Evolutionary conservation across 2,797 vertebrate genomes (phyloP), one percentile per base, ranked within the genome.

Genomic region (Xyrichtys novacula): DNA sequence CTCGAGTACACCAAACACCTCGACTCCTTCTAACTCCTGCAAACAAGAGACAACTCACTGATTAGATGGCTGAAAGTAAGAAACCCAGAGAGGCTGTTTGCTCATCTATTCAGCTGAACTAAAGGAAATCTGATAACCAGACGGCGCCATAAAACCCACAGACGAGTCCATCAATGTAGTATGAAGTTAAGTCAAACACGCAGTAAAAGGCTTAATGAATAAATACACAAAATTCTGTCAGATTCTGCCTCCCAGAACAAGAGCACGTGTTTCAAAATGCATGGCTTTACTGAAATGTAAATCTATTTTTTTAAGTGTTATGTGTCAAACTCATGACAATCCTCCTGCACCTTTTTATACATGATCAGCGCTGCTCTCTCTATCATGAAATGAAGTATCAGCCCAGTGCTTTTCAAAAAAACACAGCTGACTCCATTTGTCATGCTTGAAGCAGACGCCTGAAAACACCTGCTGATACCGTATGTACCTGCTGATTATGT

Each of bases 1-100:
- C 91, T 99, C 97, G 66, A 99, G 94, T 72, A 95, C 95, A 3
- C 98, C 98, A 15, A 99, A 95, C 80, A 99, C 90, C 65, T 92
- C 83, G 9, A 93, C 94, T 57, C 91, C 88, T 68, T 94, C 91
- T 81, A 99, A 90, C 71, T 94, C 95, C 97, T 99, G 85, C n/a
- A 57, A 67, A 59, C 16, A 47, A 64, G 46, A 79, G 42, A 46
- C 40, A 77, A 22, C 15, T 53, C n/a, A 6, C 19, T 55, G 59
- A 74, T 65, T 56, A 63, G 71, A 29, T 22, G 38, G 26, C 11
- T 17, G 29, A 61, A 23, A 26, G 29, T 63, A 47, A 50, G n/a
- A 62, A 47, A 32, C 9, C 4, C 19, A 23, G n/a, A 44, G n/a
- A 39, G 4, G 53, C n/a, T n/a, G n/a, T n/a, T n/a, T n/a, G n/a